These are phyloP conservation scores for Saccostrea glomerata DNA, from an alignment of 1,140 invertebrate species.

Conservation along the genomic window DNA sequence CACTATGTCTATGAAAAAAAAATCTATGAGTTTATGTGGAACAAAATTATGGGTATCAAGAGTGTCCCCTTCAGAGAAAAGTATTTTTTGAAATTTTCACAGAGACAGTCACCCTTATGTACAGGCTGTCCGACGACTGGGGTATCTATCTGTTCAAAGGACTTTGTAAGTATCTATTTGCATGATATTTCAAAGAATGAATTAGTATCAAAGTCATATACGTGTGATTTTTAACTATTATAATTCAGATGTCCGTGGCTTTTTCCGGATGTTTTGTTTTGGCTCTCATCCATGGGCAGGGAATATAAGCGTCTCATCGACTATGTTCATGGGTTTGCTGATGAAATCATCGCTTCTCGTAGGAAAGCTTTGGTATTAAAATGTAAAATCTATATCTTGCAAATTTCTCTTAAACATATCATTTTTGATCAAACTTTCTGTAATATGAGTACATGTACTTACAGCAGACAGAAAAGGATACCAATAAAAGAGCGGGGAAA, in stretches of 20 bases:
- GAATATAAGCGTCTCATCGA: slow-evolving; percentile 41
- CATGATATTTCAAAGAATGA: neutral
- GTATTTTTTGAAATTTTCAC: neutral
- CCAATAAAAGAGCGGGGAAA: neutral
- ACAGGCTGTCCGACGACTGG: slow-evolving; percentile 35
- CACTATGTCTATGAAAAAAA: too few species aligned
- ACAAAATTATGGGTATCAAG: too few species aligned
- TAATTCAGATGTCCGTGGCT: slow-evolving; percentile 37
- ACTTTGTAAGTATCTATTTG: slow-evolving; percentile 12
- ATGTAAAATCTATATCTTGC: neutral
- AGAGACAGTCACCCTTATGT: slow-evolving; percentile 48
- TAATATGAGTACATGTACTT: neutral
- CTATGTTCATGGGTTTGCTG: slow-evolving; percentile 51
- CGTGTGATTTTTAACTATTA: neutral
- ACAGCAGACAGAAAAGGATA: neutral
- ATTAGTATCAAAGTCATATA: neutral
- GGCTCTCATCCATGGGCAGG: slow-evolving; percentile 31
- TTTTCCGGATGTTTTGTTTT: slow-evolving; percentile 32
- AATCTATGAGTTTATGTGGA: too few species aligned
- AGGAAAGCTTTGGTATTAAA: slow-evolving; percentile 36
- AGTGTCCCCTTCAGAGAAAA: too few species aligned
- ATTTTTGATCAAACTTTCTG: neutral
- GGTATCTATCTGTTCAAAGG: neutral
- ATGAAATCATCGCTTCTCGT: slow-evolving; percentile 48
- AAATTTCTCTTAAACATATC: neutral